Evolutionary conservation across 2,888 invertebrate genomes (phyloP).

Genomic region (Bellardia pandia): DNA sequence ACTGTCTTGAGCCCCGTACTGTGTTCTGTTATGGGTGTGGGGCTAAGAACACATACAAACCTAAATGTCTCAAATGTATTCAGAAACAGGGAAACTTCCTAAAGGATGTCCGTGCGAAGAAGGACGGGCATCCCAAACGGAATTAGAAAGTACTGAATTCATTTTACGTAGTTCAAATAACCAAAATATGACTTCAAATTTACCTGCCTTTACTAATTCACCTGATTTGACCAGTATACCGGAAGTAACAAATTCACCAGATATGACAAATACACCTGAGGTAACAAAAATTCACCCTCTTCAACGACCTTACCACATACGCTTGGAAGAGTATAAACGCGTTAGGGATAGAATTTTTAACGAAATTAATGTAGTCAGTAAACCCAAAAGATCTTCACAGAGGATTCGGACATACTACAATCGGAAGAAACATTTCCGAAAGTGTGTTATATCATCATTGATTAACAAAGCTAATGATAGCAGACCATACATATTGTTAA

Average conservation of each 20-base stretch:
- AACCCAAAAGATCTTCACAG: neutral
- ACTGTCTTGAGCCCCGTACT: neutral
- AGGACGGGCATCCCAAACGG: neutral
- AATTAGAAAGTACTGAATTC: neutral
- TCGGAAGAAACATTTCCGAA: neutral
- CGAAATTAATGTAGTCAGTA: neutral
- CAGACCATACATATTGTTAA: neutral
- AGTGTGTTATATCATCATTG: neutral
- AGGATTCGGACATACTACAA: neutral
- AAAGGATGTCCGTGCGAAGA: neutral
- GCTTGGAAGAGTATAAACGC: neutral
- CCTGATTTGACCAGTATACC: too few relatives aligned
- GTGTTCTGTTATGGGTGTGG: neutral
- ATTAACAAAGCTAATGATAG: neutral
- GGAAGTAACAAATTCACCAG: too few relatives aligned
- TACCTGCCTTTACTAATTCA: too few relatives aligned
- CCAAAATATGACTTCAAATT: too few relatives aligned
- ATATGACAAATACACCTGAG: neutral
- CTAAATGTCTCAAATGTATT: neutral
- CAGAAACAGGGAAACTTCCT: neutral
- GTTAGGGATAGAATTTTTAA: neutral
- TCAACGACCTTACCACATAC: neutral
- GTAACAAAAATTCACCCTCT: neutral
- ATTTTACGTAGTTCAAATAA: too few relatives aligned
- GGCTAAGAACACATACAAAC: neutral